Evolutionary conservation across 2,888 invertebrate genomes (phyloP), one percentile per base, ranked within the genome.

Genomic region (Conchocele bisecta): DNA sequence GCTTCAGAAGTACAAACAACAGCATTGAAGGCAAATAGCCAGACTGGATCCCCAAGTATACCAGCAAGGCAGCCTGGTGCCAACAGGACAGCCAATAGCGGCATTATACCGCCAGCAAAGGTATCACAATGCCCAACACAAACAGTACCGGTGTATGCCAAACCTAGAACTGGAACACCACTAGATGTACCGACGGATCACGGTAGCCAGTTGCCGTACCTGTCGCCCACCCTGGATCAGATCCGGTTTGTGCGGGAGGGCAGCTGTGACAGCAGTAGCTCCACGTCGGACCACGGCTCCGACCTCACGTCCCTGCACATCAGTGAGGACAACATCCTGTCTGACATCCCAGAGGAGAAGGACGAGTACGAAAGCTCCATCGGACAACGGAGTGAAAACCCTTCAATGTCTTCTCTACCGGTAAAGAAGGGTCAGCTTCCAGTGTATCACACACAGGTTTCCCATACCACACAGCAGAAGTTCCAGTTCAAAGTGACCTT

Each of bases 341-440:
- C 85, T 9, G 86, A 86, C 66, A 86, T 86, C 41, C 86, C 86
- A 4, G 86, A 86, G 64, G 86, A 86, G 51, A 75, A 73, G 33
- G 83, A 83, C 22, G 83, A 79, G 17, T 81, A 78, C 46, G 82
- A 82, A 65, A 75, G 75, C 51, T 82, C 82, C 9, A 70, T 73
- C 15, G 79, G 75, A 15, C 61, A 68, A 41, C 46, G 42, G 3
- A 77, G 76, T 26, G 76, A 73, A 51, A 54, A 66, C 28, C 69
- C 66, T 0, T 77, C 76, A 26, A 20, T 70, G 42, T 48, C 73
- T 13, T 73, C 72, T 4, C 31, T 77, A 41, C 69, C 70, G 3
- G 48, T 58, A 31, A 68, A 63, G 41, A 57, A 61, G 15, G 20
- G 54, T 4, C 29, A 42, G 6, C 60, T 60, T 22, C 54, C 54